These are phyloP conservation scores for Acromyrmex charruanus DNA, from an alignment of 1,140 invertebrate genomes.

Conservation along the genomic window DNA sequence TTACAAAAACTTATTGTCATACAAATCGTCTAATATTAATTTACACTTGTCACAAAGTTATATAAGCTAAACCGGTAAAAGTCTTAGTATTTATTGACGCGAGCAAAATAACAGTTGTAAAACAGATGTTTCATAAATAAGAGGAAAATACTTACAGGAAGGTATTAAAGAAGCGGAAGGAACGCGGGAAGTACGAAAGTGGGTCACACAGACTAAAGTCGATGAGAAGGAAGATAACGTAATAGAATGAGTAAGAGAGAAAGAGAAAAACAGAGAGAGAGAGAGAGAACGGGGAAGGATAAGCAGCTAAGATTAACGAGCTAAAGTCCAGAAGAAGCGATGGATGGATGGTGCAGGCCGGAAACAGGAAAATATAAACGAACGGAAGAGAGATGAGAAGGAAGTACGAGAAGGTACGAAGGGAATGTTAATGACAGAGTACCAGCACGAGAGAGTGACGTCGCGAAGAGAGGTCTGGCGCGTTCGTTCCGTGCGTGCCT, in stretches of 20 bases:
- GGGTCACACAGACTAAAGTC: conserved; percentile 43
- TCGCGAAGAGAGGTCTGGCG: conserved; percentile 18
- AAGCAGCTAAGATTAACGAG: conserved; percentile 56
- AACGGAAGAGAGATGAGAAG: conserved; percentile 26
- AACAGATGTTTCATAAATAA: conserved; percentile 43
- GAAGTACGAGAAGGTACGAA: conserved; percentile 44
- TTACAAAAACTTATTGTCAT: not conserved
- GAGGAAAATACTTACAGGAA: conserved; percentile 27
- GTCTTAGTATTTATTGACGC: conserved; percentile 2
- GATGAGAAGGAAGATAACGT: conserved; percentile 45
- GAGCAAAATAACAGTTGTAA: conserved; percentile 7
- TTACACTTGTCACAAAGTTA: not conserved
- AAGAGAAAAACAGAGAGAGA: not conserved
- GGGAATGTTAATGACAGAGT: conserved; percentile 57
- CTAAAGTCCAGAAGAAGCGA: conserved; percentile 58
- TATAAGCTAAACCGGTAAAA: not conserved
- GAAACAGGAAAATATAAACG: conserved; percentile 64
- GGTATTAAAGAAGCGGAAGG: conserved; percentile 44
- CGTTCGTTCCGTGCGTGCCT: conserved; percentile 50
- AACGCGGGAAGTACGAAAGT: conserved; percentile 32
- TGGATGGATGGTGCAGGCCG: conserved; percentile 57
- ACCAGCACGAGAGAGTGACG: conserved; percentile 46
- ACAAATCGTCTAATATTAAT: conserved; percentile 16
- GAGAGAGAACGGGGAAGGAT: conserved; percentile 36
- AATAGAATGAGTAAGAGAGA: conserved; percentile 16